Base-by-base conservation (phyloP, 2,888 invertebrate genomes). In the Ophion obscuratus region DNA sequence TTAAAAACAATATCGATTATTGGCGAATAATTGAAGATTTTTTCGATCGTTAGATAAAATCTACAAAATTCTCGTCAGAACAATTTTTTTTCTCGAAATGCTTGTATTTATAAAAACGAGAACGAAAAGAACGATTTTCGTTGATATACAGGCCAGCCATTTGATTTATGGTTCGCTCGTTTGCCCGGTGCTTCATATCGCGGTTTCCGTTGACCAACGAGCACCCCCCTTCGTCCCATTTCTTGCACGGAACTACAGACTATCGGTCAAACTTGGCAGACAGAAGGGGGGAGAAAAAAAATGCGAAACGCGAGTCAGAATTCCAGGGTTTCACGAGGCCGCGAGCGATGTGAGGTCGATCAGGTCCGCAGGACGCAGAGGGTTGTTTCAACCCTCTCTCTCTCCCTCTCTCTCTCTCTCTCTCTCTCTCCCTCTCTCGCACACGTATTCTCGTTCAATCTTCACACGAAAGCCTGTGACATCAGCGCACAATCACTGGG, bases 241-340 rank as follows among this genome's bases (percentile, higher is more conserved):
- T 53, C 57, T 27, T 53, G 4, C 31, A 74, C 44, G 59, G 47
- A 77, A 57, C 53, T 20, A 76, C 80, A 77, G 82, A 83, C 80
- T 70, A 83, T 40, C 79, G 73, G 44, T 74, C 74, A 68, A 79
- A 67, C 67, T 79, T 71, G 74, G 66, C 73, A 78, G 78, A 74
- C 68, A 27, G 47, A 66, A 74, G 74, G 24, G 0, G 71, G 44
- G 7, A 59, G n/a, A n/a, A 17, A 57, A 79, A 81, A 66, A 82
- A 47, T 31, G 20, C 20, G 64, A 80, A 80, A 84, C 70, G 40
- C 53, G 74, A 40, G 79, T 74, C 27, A 73, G 73, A 76, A 75
- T 81, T 73, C 75, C 83, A 83, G 81, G 73, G 74, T 81, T 76
- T 85, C 67, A 53, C 36, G 80, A 83, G 70, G 64, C 78, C 64